Base-by-base conservation (phyloP, 1,140 invertebrate genomes). In the Drosophila carrolli region DNA sequence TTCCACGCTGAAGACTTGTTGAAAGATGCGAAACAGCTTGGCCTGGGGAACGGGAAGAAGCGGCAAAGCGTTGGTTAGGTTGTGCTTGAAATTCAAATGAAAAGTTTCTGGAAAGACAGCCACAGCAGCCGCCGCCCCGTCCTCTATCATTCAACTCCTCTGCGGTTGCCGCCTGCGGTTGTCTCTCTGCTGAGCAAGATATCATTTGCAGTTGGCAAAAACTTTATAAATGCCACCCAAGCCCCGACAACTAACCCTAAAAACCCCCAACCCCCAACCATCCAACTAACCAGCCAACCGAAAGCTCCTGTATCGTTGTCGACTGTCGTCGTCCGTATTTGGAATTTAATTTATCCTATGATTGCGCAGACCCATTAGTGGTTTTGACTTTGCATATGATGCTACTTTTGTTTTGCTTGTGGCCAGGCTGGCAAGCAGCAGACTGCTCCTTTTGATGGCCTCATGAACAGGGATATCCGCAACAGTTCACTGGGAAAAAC, bases 21-120 rank as follows among this genome's bases (percentile, higher is more conserved):
- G 97, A 92, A 99, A 98, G 37, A 95, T 95, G 43, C 95, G 93
- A 91, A 98, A 98, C 63, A 98, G 93, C 19, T 96, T 90, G 55
- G 91, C 91, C 88, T 92, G 73, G 38, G 74, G 67, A 48, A 10
- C 23, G 48, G 16, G 16, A 32, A 37, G 19, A 54, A 29, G 13
- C 4, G 29, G 66, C 37, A 41, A 38, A 41, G 32, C 43, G 41
- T 43, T 41, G 66, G 29, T 63, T 48, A 61, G 71, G 55, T 63
- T 82, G 71, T 59, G 67, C 76, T 79, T 83, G 62, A 80, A 78
- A 86, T 86, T 83, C 84, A 86, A 86, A 86, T 86, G 84, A 88
- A 86, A 86, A 89, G 79, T 86, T 86, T 70, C 79, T 59, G 74
- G 58, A 88, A 86, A 86, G 78, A 82, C 78, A 78, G 61, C 60